Evolutionary conservation across 2,797 vertebrate species (phyloP), one percentile per base, ranked within the genome.

Genomic region (Scolopax rusticola): DNA sequence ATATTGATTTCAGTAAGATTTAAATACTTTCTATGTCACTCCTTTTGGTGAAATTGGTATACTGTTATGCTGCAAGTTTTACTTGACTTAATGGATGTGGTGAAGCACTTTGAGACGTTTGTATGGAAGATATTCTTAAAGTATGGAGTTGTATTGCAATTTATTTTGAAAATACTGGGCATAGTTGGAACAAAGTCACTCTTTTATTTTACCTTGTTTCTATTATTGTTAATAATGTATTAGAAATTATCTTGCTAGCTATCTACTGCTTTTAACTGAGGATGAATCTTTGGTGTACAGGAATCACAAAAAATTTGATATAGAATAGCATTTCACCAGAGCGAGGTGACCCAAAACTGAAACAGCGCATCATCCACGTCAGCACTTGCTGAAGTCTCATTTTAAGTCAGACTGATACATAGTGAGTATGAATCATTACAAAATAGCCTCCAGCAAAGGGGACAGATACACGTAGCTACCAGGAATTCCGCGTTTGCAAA

Each of bases 71-170:
- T 4, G 5, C 1, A 2, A n/a, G 40, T 83, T 79, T 68, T 61
- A 43, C 0, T 0, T 57, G 36, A 32, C 5, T 1, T 33, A 50
- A 17, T 40, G 28, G 51, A 32, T 67, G 30, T 25, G 6, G 38
- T 38, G 2, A 73, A 88, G 61, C 30, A 33, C 30, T 89, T 77
- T 9, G n/a, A 80, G 38, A 14, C 80, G 17, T 71, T 84, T 78
- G 48, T 17, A 36, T 63, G 38, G 47, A 38, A 73, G 12, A 27
- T 64, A 2, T 4, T 75, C 33, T 77, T 71, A 43, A 93, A 80
- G 45, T 38, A 41, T 5, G 8, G 53, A 48, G 24, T 24, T 57
- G 36, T 32, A 20, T 19, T 76, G 50, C 36, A 61, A 23, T 19
- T 27, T 36, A 73, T 59, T 67, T 38, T 40, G 5, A 20, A 75